Evolutionary conservation across 2,797 vertebrate genomes (phyloP).

Genomic region (Podarcis siculus): DNA sequence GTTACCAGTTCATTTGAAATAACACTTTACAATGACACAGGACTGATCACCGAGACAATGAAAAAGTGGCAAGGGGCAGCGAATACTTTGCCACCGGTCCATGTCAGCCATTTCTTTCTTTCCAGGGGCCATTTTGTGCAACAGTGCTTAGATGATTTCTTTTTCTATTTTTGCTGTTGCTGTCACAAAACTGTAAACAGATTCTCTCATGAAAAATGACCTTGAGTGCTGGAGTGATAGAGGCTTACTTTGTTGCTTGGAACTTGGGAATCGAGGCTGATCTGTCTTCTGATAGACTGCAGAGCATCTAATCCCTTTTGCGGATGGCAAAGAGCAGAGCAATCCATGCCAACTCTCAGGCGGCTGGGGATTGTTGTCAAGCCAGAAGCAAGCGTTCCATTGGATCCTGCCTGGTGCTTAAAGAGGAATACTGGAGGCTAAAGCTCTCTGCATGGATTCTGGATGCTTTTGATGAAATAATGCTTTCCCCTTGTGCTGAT

Average conservation of each 20-base stretch:
- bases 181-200: slow-evolving; percentile 15
- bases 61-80: neutral
- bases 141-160: neutral
- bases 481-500: slow-evolving; percentile 39
- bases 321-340: slow-evolving; percentile 28
- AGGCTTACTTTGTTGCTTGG: slow-evolving; percentile 64
- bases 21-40: neutral
- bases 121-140: slow-evolving; percentile 1
- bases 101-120: neutral
- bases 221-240: slow-evolving; percentile 64
- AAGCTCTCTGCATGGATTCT: slow-evolving; percentile 36
- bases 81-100: neutral
- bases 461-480: slow-evolving; percentile 63
- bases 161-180: neutral
- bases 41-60: neutral
- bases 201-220: slow-evolving; percentile 59
- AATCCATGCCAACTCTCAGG: slow-evolving; percentile 47
- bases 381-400: slow-evolving; percentile 44
- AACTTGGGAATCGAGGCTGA: slow-evolving; percentile 63
- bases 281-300: slow-evolving; percentile 33
- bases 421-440: slow-evolving; percentile 36
- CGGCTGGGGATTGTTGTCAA: slow-evolving; percentile 34
- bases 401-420: slow-evolving; percentile 45
- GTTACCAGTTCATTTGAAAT: neutral
- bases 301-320: slow-evolving; percentile 69